Evolutionary conservation across 2,797 vertebrate species (phyloP).

Genomic region (Toxotes lorentzi): DNA sequence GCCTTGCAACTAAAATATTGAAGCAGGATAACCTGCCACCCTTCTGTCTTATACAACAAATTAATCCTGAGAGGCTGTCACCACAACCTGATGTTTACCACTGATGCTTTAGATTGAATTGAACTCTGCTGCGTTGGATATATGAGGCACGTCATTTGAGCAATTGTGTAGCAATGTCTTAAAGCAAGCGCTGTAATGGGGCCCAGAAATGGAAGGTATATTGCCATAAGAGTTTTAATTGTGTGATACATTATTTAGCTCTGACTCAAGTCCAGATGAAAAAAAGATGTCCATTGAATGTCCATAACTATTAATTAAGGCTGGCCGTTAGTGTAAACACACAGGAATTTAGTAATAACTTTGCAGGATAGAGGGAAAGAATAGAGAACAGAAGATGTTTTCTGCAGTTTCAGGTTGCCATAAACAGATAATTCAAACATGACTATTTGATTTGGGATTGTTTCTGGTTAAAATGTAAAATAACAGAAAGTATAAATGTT

Average conservation of each 20-base stretch:
- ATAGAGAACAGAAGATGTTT: not conserved
- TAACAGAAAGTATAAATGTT: not conserved
- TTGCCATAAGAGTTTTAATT: not conserved
- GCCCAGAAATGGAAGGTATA: not conserved
- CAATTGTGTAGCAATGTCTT: no score
- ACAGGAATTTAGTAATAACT: not conserved
- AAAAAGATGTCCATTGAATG: not conserved
- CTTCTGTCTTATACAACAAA: conserved; percentile 4
- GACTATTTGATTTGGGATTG: not conserved
- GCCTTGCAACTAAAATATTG: conserved; percentile 24
- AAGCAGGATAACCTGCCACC: conserved; percentile 30
- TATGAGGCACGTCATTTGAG: no score
- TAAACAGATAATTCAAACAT: not conserved
- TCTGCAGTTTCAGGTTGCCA: no score
- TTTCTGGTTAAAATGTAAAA: not conserved
- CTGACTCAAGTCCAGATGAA: not conserved
- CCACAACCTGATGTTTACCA: no score
- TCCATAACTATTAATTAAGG: not conserved
- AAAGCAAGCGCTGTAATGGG: no score
- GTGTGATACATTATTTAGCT: not conserved
- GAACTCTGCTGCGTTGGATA: no score
- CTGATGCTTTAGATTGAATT: no score
- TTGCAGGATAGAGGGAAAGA: not conserved
- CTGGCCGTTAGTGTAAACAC: not conserved
- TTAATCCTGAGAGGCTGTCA: no score